These are phyloP conservation scores for Amazona vittata DNA, from an alignment of 2,113 vertebrate species.

Conservation along the genomic window DNA sequence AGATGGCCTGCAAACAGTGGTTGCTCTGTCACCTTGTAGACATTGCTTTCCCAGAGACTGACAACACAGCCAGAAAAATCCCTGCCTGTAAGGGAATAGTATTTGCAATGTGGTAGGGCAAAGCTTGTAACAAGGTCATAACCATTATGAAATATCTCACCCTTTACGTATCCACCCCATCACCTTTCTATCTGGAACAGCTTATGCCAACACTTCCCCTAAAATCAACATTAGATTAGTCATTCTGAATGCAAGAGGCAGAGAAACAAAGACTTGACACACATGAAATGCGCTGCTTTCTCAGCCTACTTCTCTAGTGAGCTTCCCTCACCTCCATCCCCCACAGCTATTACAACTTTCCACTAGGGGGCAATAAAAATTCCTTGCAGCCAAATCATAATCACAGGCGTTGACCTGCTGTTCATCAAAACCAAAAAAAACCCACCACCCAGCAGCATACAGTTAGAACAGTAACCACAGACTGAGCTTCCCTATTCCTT, in stretches of 20 bases:
- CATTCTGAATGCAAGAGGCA: background rate
- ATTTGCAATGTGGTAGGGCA: background rate
- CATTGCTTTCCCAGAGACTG: background rate
- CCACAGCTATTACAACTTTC: background rate
- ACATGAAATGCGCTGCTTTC: background rate
- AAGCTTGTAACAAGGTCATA: background rate
- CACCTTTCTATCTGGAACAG: background rate
- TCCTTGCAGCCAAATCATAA: background rate
- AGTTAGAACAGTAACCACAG: background rate
- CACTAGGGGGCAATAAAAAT: background rate
- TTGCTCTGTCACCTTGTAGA: background rate
- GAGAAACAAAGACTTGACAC: background rate
- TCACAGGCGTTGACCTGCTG: background rate
- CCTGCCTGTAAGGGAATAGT: background rate
- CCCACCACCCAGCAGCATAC: background rate
- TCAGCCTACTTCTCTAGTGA: background rate
- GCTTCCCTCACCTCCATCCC: background rate
- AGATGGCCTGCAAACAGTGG: background rate
- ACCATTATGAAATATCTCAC: background rate
- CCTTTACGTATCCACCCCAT: background rate
- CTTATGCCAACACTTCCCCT: background rate
- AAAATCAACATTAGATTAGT: background rate
- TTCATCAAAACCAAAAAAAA: background rate
- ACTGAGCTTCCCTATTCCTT: background rate
- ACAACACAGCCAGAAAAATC: constrained; percentile 1